Base-by-base conservation (phyloP, 2,888 invertebrate species). In the Furcula furcula region DNA sequence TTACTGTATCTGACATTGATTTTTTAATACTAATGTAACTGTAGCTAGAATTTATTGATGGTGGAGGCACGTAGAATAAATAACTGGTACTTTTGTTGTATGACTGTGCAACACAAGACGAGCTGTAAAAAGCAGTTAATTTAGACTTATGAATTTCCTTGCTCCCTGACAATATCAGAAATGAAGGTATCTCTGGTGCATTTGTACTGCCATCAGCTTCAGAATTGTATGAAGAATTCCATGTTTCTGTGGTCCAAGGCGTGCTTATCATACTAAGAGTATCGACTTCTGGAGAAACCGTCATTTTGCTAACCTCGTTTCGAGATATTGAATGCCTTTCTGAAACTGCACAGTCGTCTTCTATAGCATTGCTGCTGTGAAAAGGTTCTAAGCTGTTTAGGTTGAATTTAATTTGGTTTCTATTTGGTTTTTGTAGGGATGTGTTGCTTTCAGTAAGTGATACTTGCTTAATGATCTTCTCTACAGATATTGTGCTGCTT, bases 181-280 rank as follows among this genome's bases (percentile, higher is more conserved):
- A 14, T 2, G 23, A 11, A 12, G 13, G 7, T 11, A 14, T 26
- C 2, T 26, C 26, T 14, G 26, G 9, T n/a, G 7, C 23, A 6
- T 12, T 4, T 7, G 26, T 26, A 4, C 9, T 14, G 2, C n/a
- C 11, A 9, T 26, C 23, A 12, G 6, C 3, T 16, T 25, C 13
- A 7, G 23, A 25, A 1, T 25, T 10, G 11, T 7, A 26, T 6
- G 14, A n/a, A 9, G 28, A 28, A 18, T 18, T 18, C 28, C 28
- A 28, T 0, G 28, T 18, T 18, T 28, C 28, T 2, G 28, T 28
- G 18, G 11, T 28, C 28, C 28, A 28, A 3, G 18, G 15, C 2
- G 16, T 28, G 7, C 28, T 28, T 4, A 28, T 18, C 28, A 28
- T 28, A 9, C 28, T 28, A 1, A 26, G 26, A 7, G 26, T 26